phyloP scores from a whole-genome alignment of 2,888 invertebrate genomes.

The Scelioninae gen. 2 region DNA sequence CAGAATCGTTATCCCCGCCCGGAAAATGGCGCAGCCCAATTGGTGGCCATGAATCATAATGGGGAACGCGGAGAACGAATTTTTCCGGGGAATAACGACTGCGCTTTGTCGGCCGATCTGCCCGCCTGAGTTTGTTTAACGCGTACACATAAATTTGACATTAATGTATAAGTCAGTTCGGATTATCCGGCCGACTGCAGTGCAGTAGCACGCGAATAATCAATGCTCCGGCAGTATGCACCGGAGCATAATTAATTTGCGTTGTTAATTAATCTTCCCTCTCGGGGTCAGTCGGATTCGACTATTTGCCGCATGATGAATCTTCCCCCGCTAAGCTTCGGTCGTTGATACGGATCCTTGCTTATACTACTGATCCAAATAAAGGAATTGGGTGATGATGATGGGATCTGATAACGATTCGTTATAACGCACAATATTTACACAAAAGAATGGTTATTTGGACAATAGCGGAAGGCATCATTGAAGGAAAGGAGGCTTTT shows the following conservation, averaged over 20 bases:
- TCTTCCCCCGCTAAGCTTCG: conserved; percentile 38
- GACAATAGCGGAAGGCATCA: too few relatives aligned
- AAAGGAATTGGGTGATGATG: too few relatives aligned
- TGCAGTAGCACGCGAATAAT: conserved; percentile 53
- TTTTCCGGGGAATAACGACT: background rate
- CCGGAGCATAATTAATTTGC: conserved; percentile 59
- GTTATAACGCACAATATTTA: too few relatives aligned
- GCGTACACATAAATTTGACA: conserved; percentile 48
- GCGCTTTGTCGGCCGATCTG: background rate
- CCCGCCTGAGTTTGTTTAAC: conserved; percentile 1
- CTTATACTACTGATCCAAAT: conserved; percentile 22
- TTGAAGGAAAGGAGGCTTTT: too few relatives aligned
- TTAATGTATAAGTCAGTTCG: conserved; percentile 49
- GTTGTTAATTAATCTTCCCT: conserved; percentile 57
- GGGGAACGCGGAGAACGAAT: too few relatives aligned
- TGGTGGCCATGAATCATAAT: too few relatives aligned
- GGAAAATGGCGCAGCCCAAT: background rate
- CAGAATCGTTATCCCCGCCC: conserved; percentile 1
- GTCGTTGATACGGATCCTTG: conserved; percentile 40
- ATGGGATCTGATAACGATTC: too few relatives aligned
- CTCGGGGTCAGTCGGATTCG: conserved; percentile 55
- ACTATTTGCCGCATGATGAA: conserved; percentile 55
- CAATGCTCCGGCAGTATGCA: conserved; percentile 55
- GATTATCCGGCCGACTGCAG: conserved; percentile 50
- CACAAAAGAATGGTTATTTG: too few relatives aligned